Evolutionary conservation across 1,140 invertebrate genomes (phyloP).

Genomic region (Diorhabda sublineata): DNA sequence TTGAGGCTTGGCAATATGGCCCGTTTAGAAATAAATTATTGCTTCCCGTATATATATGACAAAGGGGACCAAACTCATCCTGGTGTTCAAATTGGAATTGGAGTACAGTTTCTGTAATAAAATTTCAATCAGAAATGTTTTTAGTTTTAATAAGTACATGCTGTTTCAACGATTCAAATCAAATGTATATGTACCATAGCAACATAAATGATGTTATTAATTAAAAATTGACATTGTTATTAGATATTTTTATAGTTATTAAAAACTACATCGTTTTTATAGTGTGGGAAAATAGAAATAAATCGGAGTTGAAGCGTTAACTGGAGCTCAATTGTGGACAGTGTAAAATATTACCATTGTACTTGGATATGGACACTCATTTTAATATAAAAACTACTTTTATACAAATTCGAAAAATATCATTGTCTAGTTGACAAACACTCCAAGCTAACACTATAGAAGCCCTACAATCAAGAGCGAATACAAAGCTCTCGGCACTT

Average conservation of each 20-base stretch:
- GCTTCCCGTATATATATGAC: conserved; percentile 58
- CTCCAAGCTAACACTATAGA: no score
- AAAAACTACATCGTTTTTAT: no score
- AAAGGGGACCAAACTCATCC: conserved; percentile 55
- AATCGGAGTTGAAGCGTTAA: no score
- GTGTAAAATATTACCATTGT: no score
- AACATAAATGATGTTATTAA: not conserved
- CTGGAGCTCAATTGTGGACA: no score
- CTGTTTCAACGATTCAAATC: not conserved
- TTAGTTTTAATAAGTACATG: not conserved
- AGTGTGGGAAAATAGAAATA: no score
- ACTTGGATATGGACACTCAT: no score
- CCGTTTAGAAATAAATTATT: conserved; percentile 83
- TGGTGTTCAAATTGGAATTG: conserved; percentile 69
- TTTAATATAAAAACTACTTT: no score
- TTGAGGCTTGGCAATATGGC: conserved; percentile 72
- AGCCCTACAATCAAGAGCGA: no score
- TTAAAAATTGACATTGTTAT: conserved; percentile 1
- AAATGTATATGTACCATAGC: not conserved
- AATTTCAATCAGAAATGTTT: not conserved
- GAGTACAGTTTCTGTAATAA: conserved; percentile 55
- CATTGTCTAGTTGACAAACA: no score
- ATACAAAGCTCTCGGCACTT: no score
- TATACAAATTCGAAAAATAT: no score
- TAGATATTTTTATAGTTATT: not conserved